Evolutionary conservation across 2,888 invertebrate species (phyloP).

Genomic region (Onthophagus sagittarius): DNA sequence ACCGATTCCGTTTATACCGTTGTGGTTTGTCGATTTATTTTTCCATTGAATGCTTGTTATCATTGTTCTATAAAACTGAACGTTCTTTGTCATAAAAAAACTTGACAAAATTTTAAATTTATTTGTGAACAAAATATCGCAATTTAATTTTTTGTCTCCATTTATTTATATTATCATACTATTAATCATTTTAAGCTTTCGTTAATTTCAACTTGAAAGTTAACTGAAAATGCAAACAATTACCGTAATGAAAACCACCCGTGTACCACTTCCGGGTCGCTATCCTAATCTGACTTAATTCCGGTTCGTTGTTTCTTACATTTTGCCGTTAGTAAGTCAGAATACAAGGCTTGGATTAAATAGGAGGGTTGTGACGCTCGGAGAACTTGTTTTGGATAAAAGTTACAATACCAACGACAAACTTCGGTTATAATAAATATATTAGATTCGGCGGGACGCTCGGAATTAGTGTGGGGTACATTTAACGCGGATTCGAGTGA

Average conservation of each 20-base stretch:
- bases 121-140: too few species aligned
- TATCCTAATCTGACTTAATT: neutral
- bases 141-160: neutral
- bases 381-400: neutral
- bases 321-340: slow-evolving; percentile 6
- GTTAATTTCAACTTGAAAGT: neutral
- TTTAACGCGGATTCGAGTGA: slow-evolving; percentile 7
- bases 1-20: neutral
- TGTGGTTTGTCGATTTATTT: neutral
- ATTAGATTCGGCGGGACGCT: slow-evolving; percentile 22
- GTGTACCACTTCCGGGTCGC: neutral
- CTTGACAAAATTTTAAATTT: too few species aligned
- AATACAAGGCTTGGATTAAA: slow-evolving; percentile 6
- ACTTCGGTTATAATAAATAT: slow-evolving; percentile 23
- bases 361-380: neutral
- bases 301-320: slow-evolving; percentile 2
- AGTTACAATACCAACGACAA: slow-evolving; percentile 3
- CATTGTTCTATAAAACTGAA: neutral
- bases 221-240: neutral
- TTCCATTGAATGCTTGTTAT: neutral
- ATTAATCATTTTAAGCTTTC: neutral
- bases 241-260: neutral
- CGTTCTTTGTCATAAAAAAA: too few species aligned
- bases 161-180: neutral
- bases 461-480: slow-evolving; percentile 14